Evolutionary conservation across 64 coral and sea anemone species (phyloP), one percentile per base, ranked within the genome.

Genomic region (Stichodactyla helianthus): DNA sequence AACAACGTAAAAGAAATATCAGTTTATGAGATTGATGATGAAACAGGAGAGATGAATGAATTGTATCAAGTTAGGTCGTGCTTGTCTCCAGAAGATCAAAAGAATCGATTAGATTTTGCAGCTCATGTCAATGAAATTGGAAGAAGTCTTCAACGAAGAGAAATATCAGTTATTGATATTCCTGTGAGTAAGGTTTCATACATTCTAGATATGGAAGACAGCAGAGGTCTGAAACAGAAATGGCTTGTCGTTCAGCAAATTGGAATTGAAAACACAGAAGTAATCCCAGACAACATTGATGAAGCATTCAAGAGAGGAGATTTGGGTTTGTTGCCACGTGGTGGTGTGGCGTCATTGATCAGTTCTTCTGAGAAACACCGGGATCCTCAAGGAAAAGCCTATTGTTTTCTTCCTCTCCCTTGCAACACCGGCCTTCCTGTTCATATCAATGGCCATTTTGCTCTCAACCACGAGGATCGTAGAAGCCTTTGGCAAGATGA

Each of bases 391-490:
- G 77, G 77, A 79, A 93, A 85, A 82, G 88, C 92, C 50, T 98
- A 89, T 82, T 98, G 95, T 53, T 93, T 94, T 19, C 95, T 98
- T 82, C 95, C 95, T 52, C 87, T 98, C 7, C 95, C 95, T n/a
- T 54, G 77, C 9, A 20, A 44, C 64, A 94, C 95, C 14, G 59
- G 83, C 19, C 86, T 98, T 56, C 95, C 95, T 12, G 89, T 92
- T 65, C 87, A 89, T 55, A 89, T 98, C 50, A 98, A 98, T 79
- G 95, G 95, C 0, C 95, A 98, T 86, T 98, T 98, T 89, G 95
- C 95, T 54, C 25, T 98, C 51, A 92, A 95, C 84, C 93, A 98
- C 85, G 89, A 93, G 81, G 86, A 89, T 50, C 83, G 95, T 79
- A 81, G 92, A 78, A 91, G 60, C 54, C 78, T 98, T 31, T 94